Base-by-base conservation (phyloP, 2,888 invertebrate genomes). In the Galeruca laticollis region DNA sequence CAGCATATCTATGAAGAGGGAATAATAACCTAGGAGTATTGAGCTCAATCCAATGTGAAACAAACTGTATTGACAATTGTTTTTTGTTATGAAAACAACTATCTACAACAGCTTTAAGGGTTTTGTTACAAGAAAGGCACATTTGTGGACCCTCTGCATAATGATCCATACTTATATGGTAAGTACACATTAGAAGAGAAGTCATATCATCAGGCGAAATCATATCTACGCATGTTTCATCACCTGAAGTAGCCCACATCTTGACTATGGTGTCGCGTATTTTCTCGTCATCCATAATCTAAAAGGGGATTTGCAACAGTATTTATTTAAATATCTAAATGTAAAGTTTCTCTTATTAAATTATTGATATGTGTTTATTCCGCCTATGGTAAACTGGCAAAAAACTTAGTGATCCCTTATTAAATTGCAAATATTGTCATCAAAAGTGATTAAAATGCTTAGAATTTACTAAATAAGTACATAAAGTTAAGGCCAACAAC, bases 51-150 rank as follows among this genome's bases (percentile, higher is more conserved):
- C 95, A 96, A 82, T 94, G 93, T 62, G 91, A 90, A 69, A 95
- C 91, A 82, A 90, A 95, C 70, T 92, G 92, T 21, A 91, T 87
- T 61, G 93, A 93, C 75, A 95, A 88, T 59, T 88, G 87, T 70
- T 90, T 90, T 84, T 94, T 94, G 33, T 91, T 90, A 83, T 94
- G 93, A 86, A 94, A 95, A 82, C 95, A 95, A 18, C 94, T 92
- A 77, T 90, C 89, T 61, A 92, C 89, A 40, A 94, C 92, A 1
- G 94, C 89, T 59, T 90, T 87, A 61, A 95, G 86, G 0, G 94
- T 93, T 76, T 90, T 89, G 81, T 92, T 90, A 72, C 93, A 91
- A 85, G 90, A 86, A 54, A 85, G 77, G 73, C 86, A 86, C 85
- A 85, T 85, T 73, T 86, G 86, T 0, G 86, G 85, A 79, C 92